Conservation (phyloP, 2,797 vertebrate genomes). For the Lacerta agilis region DNA sequence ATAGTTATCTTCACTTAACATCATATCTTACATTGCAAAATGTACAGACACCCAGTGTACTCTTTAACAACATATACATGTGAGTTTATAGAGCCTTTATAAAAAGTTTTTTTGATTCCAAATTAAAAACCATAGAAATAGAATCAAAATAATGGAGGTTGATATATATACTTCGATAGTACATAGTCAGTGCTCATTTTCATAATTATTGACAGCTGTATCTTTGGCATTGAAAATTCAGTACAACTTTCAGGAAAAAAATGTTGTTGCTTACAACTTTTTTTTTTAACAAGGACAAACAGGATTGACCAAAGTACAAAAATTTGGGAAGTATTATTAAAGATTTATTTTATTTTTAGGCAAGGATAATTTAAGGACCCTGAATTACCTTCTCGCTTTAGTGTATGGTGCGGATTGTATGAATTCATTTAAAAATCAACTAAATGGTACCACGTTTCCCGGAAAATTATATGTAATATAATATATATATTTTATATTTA, state of each 20-base stretch:
- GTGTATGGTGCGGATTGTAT: conserved; percentile 77
- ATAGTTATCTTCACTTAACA: conserved; percentile 81
- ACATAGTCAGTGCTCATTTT: conserved; percentile 75
- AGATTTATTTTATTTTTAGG: conserved; percentile 72
- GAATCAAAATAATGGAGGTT: conserved; percentile 78
- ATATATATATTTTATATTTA: conserved; percentile 98
- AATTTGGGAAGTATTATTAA: conserved; percentile 75
- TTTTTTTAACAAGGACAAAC: conserved; percentile 70
- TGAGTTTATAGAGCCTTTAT: conserved; percentile 78
- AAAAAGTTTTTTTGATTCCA: conserved; percentile 78
- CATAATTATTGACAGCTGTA: conserved; percentile 78
- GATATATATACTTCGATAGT: conserved; percentile 76
- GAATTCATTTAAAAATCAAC: conserved; percentile 85
- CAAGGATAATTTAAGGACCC: conserved; percentile 81
- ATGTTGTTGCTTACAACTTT: conserved; percentile 80
- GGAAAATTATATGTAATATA: conserved; percentile 92
- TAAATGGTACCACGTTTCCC: conserved; percentile 87
- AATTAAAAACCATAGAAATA: conserved; percentile 84
- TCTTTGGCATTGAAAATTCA: conserved; percentile 88
- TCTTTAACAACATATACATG: conserved; percentile 81
- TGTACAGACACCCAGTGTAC: conserved; percentile 82
- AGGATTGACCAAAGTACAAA: conserved; percentile 75
- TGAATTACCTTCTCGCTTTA: conserved; percentile 81
- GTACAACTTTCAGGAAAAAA: conserved; percentile 78
- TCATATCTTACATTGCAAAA: conserved; percentile 83